Percentiles rank a stretch among this genome's conserved stretches.
Conservation (phyloP, 1,140 invertebrate genomes). For the Linepithema humile region DNA sequence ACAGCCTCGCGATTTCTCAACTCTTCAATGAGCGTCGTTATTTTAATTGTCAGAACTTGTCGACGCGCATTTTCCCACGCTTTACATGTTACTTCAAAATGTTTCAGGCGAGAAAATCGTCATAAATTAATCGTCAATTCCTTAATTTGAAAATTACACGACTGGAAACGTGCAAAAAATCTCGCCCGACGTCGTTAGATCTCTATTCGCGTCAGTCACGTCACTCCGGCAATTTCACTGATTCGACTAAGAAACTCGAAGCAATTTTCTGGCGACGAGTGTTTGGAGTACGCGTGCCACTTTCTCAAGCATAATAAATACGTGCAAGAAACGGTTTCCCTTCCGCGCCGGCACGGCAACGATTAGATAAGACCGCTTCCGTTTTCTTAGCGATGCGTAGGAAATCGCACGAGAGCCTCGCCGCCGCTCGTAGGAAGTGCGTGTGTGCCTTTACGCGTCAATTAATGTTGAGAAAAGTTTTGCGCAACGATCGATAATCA, state of each 20-base stretch:
- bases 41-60: not conserved
- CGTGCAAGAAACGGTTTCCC: constrained; percentile 33
- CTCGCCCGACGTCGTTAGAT: not conserved
- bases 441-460: not conserved
- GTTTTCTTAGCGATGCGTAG: constrained; percentile 41
- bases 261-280: not conserved
- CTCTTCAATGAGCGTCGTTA: constrained; percentile 6
- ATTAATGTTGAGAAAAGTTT: constrained; percentile 34
- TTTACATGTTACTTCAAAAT: not conserved
- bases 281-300: constrained; percentile 12
- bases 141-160: not conserved
- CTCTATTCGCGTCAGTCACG: not conserved
- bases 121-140: not conserved
- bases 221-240: not conserved
- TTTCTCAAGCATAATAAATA: constrained; percentile 34
- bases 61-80: not conserved
- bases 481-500: constrained; percentile 40
- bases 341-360: constrained; percentile 26
- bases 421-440: not conserved
- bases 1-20: constrained; percentile 22
- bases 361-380: constrained; percentile 50
- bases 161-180: not conserved
- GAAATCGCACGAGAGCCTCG: not conserved
- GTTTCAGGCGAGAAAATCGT: not conserved
- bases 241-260: not conserved